Conservation (phyloP, 2,113 vertebrate species). For the Thryonomys swinderianus region DNA sequence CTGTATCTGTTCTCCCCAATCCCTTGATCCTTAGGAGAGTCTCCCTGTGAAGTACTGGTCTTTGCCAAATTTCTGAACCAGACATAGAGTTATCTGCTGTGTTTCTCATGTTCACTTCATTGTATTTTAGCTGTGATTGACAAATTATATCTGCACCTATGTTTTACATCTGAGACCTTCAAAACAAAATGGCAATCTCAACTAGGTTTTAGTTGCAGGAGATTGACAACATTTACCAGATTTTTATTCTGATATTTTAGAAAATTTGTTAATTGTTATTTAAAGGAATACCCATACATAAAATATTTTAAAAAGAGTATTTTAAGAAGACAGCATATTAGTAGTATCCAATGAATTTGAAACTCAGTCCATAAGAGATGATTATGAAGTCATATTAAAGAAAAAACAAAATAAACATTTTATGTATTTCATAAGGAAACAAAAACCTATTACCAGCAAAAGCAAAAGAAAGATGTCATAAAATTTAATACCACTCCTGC, state of each 20-base stretch:
- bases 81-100: neutral
- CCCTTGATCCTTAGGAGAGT: neutral
- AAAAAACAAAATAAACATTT: neutral
- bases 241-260: neutral
- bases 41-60: neutral
- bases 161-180: neutral
- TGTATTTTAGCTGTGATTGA: neutral
- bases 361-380: neutral
- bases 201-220: neutral
- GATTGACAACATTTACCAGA: neutral
- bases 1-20: neutral
- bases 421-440: neutral
- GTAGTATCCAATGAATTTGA: neutral
- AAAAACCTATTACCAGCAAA: neutral
- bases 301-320: slow-evolving; percentile 32
- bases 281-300: neutral
- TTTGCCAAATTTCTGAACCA: neutral
- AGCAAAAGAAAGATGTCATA: neutral
- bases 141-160: neutral
- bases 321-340: neutral
- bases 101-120: neutral
- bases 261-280: slow-evolving; percentile 10
- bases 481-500: neutral
- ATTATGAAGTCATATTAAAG: neutral
- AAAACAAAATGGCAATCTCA: slow-evolving; percentile 12